phyloP scores from a whole-genome alignment of 2,888 invertebrate genomes.

The Ditula angustiorana region DNA sequence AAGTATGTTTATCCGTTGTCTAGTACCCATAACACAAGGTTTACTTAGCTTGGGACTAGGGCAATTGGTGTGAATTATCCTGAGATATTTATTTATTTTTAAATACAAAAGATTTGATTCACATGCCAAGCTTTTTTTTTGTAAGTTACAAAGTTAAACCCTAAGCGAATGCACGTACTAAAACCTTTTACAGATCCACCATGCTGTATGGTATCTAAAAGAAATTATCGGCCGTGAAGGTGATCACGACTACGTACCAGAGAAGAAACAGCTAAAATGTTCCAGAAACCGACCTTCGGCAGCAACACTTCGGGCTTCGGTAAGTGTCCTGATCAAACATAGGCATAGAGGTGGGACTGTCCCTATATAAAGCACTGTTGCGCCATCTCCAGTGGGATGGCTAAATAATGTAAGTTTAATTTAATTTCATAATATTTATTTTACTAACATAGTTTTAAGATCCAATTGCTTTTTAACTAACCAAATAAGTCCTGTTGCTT shows the following conservation, averaged over 20 bases:
- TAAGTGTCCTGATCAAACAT: too few relatives aligned
- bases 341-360: slow-evolving; percentile 2
- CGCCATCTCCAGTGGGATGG: too few relatives aligned
- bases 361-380: background rate
- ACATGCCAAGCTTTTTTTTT: background rate
- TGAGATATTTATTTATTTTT: too few relatives aligned
- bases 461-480: background rate
- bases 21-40: too few relatives aligned
- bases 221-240: background rate
- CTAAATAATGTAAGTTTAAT: too few relatives aligned
- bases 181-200: slow-evolving; percentile 17
- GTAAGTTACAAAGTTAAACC: background rate
- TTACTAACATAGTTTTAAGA: too few relatives aligned
- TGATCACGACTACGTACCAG: background rate
- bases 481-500: background rate
- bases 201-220: background rate
- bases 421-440: too few relatives aligned
- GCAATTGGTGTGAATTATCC: too few relatives aligned
- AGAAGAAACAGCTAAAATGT: slow-evolving; percentile 57
- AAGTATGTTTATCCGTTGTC: too few relatives aligned
- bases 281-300: slow-evolving; percentile 76
- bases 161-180: too few relatives aligned
- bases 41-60: too few relatives aligned
- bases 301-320: slow-evolving; percentile 69
- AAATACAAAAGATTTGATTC: too few relatives aligned